These are phyloP conservation scores for Anabas testudineus DNA, from an alignment of 2,797 vertebrate species.

Conservation along the genomic window DNA sequence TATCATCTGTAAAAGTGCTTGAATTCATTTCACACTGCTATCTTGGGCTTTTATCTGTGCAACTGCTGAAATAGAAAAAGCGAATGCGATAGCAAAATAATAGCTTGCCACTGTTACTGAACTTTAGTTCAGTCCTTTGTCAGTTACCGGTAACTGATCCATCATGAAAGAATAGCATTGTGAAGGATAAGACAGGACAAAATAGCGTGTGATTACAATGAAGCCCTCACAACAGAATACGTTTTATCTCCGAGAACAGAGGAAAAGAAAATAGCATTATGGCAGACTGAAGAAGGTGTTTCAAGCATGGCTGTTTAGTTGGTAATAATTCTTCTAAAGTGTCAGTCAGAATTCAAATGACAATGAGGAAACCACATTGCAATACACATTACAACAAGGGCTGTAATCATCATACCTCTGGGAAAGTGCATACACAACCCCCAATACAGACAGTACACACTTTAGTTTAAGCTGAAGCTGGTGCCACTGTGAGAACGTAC, in stretches of 20 bases:
- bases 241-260: conserved; percentile 6
- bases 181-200: conserved; percentile 15
- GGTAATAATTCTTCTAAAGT: not conserved
- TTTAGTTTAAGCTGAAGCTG: conserved; percentile 13
- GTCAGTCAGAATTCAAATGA: conserved; percentile 12
- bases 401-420: conserved; percentile 8
- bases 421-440: conserved; percentile 21
- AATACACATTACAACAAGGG: not conserved
- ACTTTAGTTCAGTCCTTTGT: conserved; percentile 20
- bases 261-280: not conserved
- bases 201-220: conserved; percentile 22
- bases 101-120: not conserved
- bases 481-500: conserved; percentile 34
- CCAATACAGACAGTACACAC: conserved; percentile 3
- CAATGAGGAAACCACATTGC: not conserved
- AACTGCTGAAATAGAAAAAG: conserved; percentile 26
- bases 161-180: not conserved
- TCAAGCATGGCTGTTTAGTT: conserved; percentile 11
- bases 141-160: conserved; percentile 1
- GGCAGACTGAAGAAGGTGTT: conserved; percentile 1
- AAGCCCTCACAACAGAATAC: conserved; percentile 11
- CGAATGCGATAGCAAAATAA: conserved; percentile 17
- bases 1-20: not conserved
- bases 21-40: not conserved
- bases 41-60: not conserved